Evolutionary conservation across 2,797 vertebrate species (phyloP).

Genomic region (Tenualosa thibaudeaui): DNA sequence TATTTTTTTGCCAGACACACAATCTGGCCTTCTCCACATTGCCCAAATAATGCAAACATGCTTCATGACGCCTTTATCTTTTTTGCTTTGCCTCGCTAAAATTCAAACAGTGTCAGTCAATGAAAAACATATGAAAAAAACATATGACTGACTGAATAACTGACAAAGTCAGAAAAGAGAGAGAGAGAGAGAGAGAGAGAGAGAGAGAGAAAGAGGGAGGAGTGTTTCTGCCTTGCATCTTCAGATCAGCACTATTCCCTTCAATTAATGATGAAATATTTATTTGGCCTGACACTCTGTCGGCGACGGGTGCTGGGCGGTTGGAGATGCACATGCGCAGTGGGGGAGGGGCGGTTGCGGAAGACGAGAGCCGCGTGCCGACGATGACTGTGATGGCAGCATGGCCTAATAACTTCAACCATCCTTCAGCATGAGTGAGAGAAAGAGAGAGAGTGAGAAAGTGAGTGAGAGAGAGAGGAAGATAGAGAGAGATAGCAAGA

Average conservation of each 20-base stretch:
- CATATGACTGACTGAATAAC: conserved; percentile 14
- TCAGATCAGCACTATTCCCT: conserved; percentile 16
- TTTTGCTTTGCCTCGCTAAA: not conserved
- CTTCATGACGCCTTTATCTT: not conserved
- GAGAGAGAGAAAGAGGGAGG: not conserved
- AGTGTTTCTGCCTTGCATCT: not conserved
- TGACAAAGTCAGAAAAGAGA: not conserved
- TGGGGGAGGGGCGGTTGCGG: not conserved
- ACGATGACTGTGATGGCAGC: not conserved
- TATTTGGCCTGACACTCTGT: conserved; percentile 6
- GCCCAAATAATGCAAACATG: not conserved
- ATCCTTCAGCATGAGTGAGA: conserved; percentile 37
- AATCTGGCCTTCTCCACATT: not conserved
- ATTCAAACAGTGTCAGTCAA: not conserved
- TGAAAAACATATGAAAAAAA: not conserved
- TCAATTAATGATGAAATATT: conserved; percentile 23
- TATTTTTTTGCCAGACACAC: not conserved
- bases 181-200: not conserved
- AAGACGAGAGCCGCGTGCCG: not conserved
- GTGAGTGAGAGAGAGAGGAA: not conserved
- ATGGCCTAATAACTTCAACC: conserved; percentile 41
- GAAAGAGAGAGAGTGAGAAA: not conserved
- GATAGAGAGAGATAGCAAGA: not conserved
- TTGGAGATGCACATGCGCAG: not conserved
- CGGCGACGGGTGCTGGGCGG: not conserved